Evolutionary conservation across 2,888 invertebrate species (phyloP).

Genomic region (Macrophya annulata): DNA sequence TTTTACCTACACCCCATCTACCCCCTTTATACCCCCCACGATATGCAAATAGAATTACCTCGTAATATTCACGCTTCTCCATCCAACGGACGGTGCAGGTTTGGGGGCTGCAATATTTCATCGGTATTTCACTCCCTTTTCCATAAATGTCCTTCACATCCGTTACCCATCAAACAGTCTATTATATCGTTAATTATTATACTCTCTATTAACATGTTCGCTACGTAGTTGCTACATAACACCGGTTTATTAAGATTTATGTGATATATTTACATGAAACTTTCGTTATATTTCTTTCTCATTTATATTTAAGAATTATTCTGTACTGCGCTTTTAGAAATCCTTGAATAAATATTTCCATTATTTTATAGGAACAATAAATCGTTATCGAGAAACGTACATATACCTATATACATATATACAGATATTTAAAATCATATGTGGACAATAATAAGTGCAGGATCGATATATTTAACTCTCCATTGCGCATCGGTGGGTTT

Average conservation of each 20-base stretch:
- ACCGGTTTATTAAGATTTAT: slow-evolving; percentile 22
- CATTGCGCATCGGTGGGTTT: slow-evolving; percentile 31
- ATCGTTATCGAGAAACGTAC: background rate
- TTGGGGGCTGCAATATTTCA: slow-evolving; percentile 21
- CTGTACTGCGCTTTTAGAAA: background rate
- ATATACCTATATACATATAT: background rate
- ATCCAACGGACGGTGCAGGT: background rate
- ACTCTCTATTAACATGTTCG: background rate
- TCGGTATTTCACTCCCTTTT: slow-evolving; percentile 35
- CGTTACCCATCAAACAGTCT: background rate
- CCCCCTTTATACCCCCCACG: too few species aligned
- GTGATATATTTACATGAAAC: background rate
- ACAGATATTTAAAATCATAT: slow-evolving; percentile 4
- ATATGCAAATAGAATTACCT: slow-evolving; percentile 71
- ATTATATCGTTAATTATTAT: slow-evolving; percentile 13
- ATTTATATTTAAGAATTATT: background rate
- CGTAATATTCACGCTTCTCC: slow-evolving; percentile 45
- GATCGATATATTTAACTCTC: slow-evolving; percentile 7
- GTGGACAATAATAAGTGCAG: background rate
- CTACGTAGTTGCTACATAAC: background rate
- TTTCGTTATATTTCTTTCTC: background rate
- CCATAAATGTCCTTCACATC: slow-evolving; percentile 47
- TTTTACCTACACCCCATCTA: background rate
- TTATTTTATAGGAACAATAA: background rate
- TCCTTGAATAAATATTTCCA: background rate